phyloP scores from a whole-genome alignment of 92 coral and sea anemone genomes.

The Siderastrea radians region DNA sequence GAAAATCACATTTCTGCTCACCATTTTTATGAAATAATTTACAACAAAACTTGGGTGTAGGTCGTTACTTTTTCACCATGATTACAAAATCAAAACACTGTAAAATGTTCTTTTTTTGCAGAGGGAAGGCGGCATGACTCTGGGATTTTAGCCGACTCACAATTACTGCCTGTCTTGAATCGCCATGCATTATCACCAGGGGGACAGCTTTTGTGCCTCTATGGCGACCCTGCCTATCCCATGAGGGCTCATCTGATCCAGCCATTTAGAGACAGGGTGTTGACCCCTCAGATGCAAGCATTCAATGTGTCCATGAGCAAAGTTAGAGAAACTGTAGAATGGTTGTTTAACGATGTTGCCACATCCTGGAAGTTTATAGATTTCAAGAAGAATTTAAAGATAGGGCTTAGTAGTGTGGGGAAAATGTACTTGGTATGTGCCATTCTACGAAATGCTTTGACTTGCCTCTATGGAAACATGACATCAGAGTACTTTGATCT shows the following conservation, averaged over 20 bases:
- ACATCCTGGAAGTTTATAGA: conserved; percentile 41
- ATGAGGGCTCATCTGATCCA: conserved; percentile 19
- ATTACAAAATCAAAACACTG: conserved; percentile 39
- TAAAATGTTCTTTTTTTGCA: conserved; percentile 24
- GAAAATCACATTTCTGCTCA: conserved; percentile 30
- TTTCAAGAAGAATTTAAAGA: conserved; percentile 41
- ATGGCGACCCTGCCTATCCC: conserved; percentile 38
- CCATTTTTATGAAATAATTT: conserved; percentile 38
- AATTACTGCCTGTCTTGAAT: conserved; percentile 17
- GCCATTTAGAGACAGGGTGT: conserved; percentile 23
- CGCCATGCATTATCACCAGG: conserved; percentile 5
- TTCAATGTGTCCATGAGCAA: conserved; percentile 24
- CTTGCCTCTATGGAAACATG: too few species aligned
- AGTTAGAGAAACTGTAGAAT: conserved; percentile 43
- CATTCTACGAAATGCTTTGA: not conserved
- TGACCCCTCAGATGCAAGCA: conserved; percentile 33
- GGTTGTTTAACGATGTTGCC: conserved; percentile 40
- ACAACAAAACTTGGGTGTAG: conserved; percentile 20
- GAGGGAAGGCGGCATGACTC: conserved; percentile 32
- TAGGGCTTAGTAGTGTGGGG: conserved; percentile 29
- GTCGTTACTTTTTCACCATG: conserved; percentile 41
- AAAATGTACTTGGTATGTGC: conserved; percentile 37
- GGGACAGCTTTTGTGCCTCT: conserved; percentile 33
- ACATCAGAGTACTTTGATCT: not conserved
- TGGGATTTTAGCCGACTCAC: conserved; percentile 41